These are phyloP conservation scores for Diachrysia chrysitis DNA, from an alignment of 2,888 invertebrate species.

Conservation along the genomic window DNA sequence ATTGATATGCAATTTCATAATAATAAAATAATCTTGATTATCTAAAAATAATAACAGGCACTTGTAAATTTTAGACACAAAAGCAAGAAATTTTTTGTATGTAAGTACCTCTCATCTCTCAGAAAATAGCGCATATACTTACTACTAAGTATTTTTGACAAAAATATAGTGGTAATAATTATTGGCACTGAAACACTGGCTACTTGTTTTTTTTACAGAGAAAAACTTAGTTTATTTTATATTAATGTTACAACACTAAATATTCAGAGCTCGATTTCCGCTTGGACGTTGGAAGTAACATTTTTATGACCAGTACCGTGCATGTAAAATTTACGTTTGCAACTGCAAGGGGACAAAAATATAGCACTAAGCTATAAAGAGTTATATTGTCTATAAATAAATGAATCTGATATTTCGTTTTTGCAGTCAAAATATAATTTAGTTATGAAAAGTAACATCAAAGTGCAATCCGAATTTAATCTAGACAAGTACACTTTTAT, in stretches of 20 bases:
- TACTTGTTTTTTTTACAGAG: background rate
- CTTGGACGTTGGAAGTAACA: background rate
- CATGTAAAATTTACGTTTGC: background rate
- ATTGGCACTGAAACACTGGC: too few species aligned
- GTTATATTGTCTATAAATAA: background rate
- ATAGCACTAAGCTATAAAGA: background rate
- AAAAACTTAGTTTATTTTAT: background rate
- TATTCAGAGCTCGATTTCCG: slow-evolving; percentile 1
- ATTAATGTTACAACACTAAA: background rate
- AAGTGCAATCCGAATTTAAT: slow-evolving; percentile 32
- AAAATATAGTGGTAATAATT: too few species aligned
- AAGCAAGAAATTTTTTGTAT: too few species aligned
- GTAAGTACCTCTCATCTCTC: too few species aligned
- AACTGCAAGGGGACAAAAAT: background rate
- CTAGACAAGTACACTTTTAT: slow-evolving; percentile 42
- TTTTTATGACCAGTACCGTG: background rate
- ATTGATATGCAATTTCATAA: too few species aligned
- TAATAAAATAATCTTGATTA: too few species aligned
- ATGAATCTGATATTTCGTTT: background rate
- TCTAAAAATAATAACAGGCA: too few species aligned
- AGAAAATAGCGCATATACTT: too few species aligned
- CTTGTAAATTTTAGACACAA: too few species aligned
- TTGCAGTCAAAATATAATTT: background rate
- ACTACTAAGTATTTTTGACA: too few species aligned
- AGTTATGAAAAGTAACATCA: slow-evolving; percentile 7